Conservation (phyloP, 2,113 vertebrate species). For the Lates calcarifer region DNA sequence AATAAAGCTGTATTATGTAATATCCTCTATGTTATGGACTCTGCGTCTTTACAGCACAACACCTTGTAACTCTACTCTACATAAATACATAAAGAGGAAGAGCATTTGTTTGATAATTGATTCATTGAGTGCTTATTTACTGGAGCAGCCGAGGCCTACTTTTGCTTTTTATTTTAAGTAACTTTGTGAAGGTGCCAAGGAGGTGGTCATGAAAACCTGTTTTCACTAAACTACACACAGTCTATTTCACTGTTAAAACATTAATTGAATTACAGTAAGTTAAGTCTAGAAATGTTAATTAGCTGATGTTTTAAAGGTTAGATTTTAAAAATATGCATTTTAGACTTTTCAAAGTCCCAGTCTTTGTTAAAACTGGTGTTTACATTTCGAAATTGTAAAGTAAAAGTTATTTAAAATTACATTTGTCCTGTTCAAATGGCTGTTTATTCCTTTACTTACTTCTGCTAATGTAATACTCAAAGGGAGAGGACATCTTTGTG, state of each 20-base stretch:
- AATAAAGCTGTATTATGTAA: slow-evolving; percentile 1
- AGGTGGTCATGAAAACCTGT: not conserved
- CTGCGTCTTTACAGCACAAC: not conserved
- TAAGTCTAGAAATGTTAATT: not conserved
- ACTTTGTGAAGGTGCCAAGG: too few species aligned
- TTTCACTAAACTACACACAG: not conserved
- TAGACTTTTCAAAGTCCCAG: not conserved
- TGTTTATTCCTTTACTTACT: not conserved
- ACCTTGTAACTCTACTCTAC: not conserved
- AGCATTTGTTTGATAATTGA: not conserved
- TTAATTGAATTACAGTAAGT: too few species aligned
- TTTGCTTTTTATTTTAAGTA: too few species aligned
- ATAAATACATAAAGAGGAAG: not conserved
- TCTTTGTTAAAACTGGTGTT: not conserved
- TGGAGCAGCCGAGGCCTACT: not conserved
- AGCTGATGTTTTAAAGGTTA: not conserved
- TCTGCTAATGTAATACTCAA: not conserved
- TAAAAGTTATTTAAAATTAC: too few species aligned
- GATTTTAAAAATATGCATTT: not conserved
- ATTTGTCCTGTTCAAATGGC: not conserved
- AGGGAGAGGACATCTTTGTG: not conserved
- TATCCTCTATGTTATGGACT: not conserved
- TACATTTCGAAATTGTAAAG: not conserved
- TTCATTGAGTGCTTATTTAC: not conserved
- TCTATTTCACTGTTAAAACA: not conserved